Base-by-base conservation (phyloP, 2,797 vertebrate species). In the Melanotaenia parkinsoni region DNA sequence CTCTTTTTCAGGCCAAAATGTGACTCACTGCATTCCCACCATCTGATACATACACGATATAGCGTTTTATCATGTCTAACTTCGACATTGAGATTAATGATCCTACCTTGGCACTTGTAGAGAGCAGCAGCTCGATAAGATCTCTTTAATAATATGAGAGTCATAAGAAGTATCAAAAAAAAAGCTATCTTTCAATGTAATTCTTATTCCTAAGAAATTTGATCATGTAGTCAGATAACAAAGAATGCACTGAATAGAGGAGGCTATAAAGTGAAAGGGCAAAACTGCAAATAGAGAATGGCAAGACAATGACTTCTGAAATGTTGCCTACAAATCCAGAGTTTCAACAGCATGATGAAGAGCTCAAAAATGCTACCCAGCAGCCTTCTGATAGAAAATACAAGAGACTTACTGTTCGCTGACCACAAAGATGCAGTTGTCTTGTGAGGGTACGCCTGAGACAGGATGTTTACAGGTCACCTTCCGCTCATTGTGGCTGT, bases 351-450 rank as follows among this genome's bases (percentile, higher is more conserved):
- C 71, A 60, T 70, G 82, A 66, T 58, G 71, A 51, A 78, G 54
- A 40, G 61, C 72, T 79, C 8, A 83, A 79, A 90, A 88, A 93
- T 87, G 89, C 51, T 9, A 67, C 80, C 40, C 63, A 73, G 82
- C 82, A 60, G 72, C 81, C 88, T 86, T 91, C 83, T 83, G 26
- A 74, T 53, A 64, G 69, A 24, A 78, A 68, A 76, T 81, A 89
- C 86, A 92, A 91, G 82, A 72, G 73, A 96, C 98, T 98, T 95
- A 99, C 98, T 98, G 97, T 91, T 99, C 98, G 86, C 96, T 99
- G 86, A 99, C 91, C 40, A 99, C 97, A 92, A 99, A 99, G 94
- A 99, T 99, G 86, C 98, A 99, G 87, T 99, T 99, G 93, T 99
- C 98, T 87, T 99, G 98, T 0, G 98, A 99, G 13, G 98, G 96